These are phyloP conservation scores for Anisognathus igniventris DNA, from an alignment of 2,797 vertebrate genomes.

Conservation along the genomic window DNA sequence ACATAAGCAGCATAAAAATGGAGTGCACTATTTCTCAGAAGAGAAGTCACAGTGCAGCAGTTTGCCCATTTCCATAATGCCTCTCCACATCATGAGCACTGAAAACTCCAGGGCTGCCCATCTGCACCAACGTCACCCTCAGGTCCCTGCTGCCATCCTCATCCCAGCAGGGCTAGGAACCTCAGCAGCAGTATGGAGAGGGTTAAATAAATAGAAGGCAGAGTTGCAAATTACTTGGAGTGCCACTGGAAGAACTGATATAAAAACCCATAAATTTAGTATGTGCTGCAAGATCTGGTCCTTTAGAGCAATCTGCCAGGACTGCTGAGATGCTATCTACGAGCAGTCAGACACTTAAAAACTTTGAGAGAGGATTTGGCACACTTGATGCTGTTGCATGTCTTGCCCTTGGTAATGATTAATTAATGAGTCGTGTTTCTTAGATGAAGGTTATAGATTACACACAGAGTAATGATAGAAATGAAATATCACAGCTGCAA, in stretches of 20 bases:
- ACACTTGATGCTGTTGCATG: neutral
- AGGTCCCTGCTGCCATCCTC: rapidly evolving
- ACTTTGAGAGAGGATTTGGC: neutral
- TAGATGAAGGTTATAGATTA: conserved; percentile 28
- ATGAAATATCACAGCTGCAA: neutral
- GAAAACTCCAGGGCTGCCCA: neutral
- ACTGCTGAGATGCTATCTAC: neutral
- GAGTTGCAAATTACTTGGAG: neutral
- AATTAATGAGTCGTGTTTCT: conserved; percentile 32
- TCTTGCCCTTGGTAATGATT: conserved; percentile 37
- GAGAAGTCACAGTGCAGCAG: neutral
- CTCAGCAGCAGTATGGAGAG: neutral
- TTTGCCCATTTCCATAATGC: rapidly evolving
- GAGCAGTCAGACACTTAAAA: neutral
- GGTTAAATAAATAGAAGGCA: neutral
- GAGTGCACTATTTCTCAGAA: neutral
- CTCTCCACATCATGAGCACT: rapidly evolving
- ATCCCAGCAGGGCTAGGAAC: neutral
- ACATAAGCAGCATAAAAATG: neutral
- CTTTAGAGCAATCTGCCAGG: neutral
- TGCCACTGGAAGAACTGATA: neutral
- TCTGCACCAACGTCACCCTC: neutral
- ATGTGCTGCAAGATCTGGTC: neutral
- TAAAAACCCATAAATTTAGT: neutral
- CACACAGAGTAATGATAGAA: neutral